phyloP scores from a whole-genome alignment of 1,140 invertebrate species.

The Drosophila mauritiana region DNA sequence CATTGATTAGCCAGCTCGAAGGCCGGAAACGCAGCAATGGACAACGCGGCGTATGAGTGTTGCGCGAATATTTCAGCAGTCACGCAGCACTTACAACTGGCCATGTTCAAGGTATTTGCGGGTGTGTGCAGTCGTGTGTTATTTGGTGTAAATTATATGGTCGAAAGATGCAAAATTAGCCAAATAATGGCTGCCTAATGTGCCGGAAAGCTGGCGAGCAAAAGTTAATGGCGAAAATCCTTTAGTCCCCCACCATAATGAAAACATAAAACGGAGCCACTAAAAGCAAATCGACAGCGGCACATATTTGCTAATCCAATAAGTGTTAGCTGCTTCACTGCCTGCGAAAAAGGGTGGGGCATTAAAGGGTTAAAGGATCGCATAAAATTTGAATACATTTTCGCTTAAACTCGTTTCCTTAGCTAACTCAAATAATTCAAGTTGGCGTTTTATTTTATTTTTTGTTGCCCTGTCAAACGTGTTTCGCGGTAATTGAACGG shows the following conservation, averaged over 20 bases:
- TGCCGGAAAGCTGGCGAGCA: slow-evolving; percentile 61
- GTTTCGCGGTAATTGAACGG: slow-evolving; percentile 47
- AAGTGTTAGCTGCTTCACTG: slow-evolving; percentile 50
- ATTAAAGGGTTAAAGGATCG: slow-evolving; percentile 29
- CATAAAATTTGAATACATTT: slow-evolving; percentile 18
- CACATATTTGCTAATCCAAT: slow-evolving; percentile 65
- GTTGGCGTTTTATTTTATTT: slow-evolving; percentile 12
- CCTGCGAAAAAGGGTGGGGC: slow-evolving; percentile 6
- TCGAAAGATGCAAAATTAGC: slow-evolving; percentile 80
- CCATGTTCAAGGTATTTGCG: slow-evolving; percentile 11
- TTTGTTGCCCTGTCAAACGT: slow-evolving; percentile 31
- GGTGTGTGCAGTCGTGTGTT: slow-evolving; percentile 73
- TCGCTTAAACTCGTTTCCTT: neutral
- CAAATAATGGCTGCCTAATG: slow-evolving; percentile 79
- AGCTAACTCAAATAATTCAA: neutral
- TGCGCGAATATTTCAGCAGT: slow-evolving; percentile 59
- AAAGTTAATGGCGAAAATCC: slow-evolving; percentile 72
- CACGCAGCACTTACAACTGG: slow-evolving; percentile 49
- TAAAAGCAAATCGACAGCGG: slow-evolving; percentile 48
- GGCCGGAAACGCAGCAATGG: slow-evolving; percentile 24
- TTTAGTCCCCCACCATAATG: slow-evolving; percentile 50
- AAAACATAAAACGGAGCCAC: slow-evolving; percentile 67
- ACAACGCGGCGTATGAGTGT: slow-evolving; percentile 65
- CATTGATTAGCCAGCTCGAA: slow-evolving; percentile 65
- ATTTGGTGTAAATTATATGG: slow-evolving; percentile 82